phyloP scores from a whole-genome alignment of 2,113 vertebrate genomes.

The Girardinichthys multiradiatus region DNA sequence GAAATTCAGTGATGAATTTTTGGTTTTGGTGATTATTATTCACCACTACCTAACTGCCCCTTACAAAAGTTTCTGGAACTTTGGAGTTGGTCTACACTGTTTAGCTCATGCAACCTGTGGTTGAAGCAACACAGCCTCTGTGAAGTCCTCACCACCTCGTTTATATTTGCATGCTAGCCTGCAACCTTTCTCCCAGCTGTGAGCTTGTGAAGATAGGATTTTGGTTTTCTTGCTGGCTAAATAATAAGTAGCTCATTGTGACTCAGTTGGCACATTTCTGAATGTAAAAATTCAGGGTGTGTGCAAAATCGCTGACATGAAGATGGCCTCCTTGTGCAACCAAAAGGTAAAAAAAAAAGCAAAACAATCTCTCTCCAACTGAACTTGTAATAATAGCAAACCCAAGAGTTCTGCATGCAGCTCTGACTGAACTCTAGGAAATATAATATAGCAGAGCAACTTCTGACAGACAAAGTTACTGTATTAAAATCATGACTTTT shows the following conservation, averaged over 20 bases:
- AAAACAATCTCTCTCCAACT: background rate
- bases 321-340: background rate
- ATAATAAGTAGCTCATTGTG: constrained; percentile 3
- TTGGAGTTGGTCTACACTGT: constrained; percentile 1
- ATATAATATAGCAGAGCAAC: background rate
- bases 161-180: constrained; percentile 39
- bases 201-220: background rate
- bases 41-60: no score
- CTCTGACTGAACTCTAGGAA: background rate
- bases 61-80: background rate
- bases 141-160: background rate
- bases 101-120: constrained; percentile 22
- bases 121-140: constrained; percentile 11
- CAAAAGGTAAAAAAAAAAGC: background rate
- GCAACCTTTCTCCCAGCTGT: background rate
- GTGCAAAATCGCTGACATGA: background rate
- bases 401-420: background rate
- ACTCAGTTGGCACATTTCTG: constrained; percentile 5
- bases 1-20: no score
- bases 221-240: background rate
- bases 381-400: background rate
- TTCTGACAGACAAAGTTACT: background rate
- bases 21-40: no score
- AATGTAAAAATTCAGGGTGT: constrained; percentile 15
- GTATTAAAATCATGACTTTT: background rate